A percentile compares a stretch with the other conserved stretches of the same genome.
Conservation (phyloP, 1,140 invertebrate species). For the Drosophila biarmipes region DNA sequence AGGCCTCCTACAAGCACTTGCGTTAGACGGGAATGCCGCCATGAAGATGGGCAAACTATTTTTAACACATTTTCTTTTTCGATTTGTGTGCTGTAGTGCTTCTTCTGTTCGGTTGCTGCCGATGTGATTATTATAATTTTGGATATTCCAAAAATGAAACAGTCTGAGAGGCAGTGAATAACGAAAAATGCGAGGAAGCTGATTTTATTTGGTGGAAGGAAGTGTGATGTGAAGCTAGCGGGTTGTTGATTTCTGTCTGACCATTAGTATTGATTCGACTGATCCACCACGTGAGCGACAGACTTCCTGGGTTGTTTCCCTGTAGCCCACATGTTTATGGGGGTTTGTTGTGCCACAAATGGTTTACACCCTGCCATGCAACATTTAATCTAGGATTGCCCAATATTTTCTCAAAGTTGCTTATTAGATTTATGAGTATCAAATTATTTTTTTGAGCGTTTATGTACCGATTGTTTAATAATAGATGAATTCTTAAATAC, state of each 20-base stretch:
- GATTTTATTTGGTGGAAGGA: neutral
- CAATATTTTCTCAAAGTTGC: neutral
- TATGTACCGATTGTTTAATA: no score
- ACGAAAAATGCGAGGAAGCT: neutral
- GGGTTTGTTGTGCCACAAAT: neutral
- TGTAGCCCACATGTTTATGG: neutral
- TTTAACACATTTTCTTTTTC: constrained; percentile 66
- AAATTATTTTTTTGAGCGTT: neutral
- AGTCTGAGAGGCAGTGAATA: neutral
- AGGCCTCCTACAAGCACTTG: constrained; percentile 11
- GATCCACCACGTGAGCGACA: constrained; percentile 20
- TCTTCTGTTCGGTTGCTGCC: constrained; percentile 21
- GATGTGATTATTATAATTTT: constrained; percentile 58
- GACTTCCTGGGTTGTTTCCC: neutral
- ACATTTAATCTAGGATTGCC: neutral
- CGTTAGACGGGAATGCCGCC: constrained; percentile 7
- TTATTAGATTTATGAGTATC: neutral
- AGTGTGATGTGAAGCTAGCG: neutral
- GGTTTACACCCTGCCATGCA: neutral
- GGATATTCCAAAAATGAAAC: constrained; percentile 54
- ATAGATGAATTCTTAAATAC: no score
- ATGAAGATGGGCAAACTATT: constrained; percentile 65
- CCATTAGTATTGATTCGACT: constrained; percentile 14
- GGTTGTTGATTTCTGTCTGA: neutral
- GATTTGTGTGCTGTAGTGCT: constrained; percentile 17